A percentile compares a stretch with the other conserved stretches of the same genome.
phyloP scores from a whole-genome alignment of 2,888 invertebrate genomes.

The Osmoderma eremita region DNA sequence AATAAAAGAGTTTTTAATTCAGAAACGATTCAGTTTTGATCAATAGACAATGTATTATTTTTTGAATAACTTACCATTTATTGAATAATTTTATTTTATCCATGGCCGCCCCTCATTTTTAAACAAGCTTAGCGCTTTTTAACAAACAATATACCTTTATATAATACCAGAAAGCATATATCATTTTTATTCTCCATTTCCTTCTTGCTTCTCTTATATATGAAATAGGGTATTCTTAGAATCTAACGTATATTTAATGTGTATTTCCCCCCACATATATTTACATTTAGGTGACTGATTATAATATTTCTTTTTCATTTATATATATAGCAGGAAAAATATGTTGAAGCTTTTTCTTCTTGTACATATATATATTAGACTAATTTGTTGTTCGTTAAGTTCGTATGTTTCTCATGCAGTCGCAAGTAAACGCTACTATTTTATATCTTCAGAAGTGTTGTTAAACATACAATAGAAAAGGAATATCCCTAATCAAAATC shows the following conservation, averaged over 20 bases:
- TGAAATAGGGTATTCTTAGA: not conserved
- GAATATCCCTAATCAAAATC: conserved; percentile 20
- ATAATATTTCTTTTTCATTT: conserved; percentile 2
- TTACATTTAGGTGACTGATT: conserved; percentile 31
- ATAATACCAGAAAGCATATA: conserved; percentile 27
- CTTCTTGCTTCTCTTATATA: not conserved
- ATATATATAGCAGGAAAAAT: conserved; percentile 29
- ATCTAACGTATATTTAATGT: conserved; percentile 23
- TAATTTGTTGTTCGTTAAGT: conserved; percentile 28
- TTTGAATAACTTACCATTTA: not conserved
- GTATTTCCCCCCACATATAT: conserved; percentile 14
- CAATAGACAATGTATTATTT: no score
- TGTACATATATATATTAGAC: not conserved
- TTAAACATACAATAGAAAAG: conserved; percentile 24
- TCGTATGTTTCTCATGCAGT: conserved; percentile 3
- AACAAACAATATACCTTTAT: conserved; percentile 34
- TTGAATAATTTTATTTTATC: conserved; percentile 28
- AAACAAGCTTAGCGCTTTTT: conserved; percentile 25
- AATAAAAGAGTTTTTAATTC: no score
- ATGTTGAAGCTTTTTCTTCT: conserved; percentile 7
- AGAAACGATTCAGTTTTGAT: no score
- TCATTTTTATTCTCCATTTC: conserved; percentile 12
- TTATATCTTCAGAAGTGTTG: conserved; percentile 11
- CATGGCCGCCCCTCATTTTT: conserved; percentile 17
- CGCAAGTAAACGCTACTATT: conserved; percentile 12